These are phyloP conservation scores for Aspiorhynchus laticeps DNA, from an alignment of 2,113 vertebrate species.

Conservation along the genomic window DNA sequence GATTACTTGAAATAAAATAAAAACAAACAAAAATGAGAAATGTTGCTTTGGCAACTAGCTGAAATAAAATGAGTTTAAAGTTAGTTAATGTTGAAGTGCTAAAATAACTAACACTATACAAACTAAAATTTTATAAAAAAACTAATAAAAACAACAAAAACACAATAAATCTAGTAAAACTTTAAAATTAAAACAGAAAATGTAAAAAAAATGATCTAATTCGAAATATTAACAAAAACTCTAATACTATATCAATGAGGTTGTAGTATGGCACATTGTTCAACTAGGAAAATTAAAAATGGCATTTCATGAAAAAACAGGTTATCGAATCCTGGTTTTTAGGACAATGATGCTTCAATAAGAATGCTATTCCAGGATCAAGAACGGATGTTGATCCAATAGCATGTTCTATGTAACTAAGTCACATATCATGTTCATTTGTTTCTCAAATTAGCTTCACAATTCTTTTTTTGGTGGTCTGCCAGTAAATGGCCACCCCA, in stretches of 20 bases:
- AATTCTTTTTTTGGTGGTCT: neutral
- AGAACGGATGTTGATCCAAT: neutral
- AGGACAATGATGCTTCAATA: neutral
- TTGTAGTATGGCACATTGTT: neutral
- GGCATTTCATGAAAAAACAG: neutral
- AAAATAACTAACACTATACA: neutral
- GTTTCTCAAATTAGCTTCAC: neutral
- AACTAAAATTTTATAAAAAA: too few species aligned
- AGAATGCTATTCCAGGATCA: neutral
- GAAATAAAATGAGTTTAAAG: too few species aligned
- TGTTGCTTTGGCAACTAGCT: too few species aligned
- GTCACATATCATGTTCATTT: neutral
- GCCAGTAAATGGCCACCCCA: neutral
- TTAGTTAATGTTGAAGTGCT: neutral
- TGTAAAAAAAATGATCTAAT: neutral
- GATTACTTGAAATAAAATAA: neutral
- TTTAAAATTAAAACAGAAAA: neutral
- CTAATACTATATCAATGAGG: neutral
- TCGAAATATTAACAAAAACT: neutral
- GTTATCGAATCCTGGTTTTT: neutral
- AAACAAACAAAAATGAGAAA: neutral
- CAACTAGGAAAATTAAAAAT: neutral
- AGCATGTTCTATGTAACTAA: neutral
- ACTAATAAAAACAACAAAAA: neutral
- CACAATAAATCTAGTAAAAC: neutral